phyloP scores from a whole-genome alignment of 2,797 vertebrate species.

The Lerista edwardsae region DNA sequence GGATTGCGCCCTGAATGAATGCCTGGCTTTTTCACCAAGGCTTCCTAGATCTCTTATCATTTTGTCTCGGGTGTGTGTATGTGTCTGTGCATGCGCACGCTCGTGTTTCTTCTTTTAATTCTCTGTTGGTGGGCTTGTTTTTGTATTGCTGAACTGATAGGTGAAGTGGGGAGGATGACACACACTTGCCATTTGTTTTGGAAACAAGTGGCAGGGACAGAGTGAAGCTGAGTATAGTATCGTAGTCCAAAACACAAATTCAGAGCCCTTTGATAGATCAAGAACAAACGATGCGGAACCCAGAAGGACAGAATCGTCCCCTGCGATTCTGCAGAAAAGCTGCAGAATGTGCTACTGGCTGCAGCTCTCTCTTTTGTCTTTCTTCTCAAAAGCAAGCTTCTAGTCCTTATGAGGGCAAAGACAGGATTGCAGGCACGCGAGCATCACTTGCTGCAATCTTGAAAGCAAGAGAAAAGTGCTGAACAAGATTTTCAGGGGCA shows the following conservation, averaged over 20 bases:
- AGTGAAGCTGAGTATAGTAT: neutral
- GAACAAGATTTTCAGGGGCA: neutral
- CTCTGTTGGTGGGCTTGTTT: too few species aligned
- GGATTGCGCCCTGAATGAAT: too few species aligned
- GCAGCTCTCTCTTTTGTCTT: too few species aligned
- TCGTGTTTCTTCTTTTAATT: too few species aligned
- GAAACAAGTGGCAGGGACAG: neutral
- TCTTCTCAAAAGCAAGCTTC: neutral
- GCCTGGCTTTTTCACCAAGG: too few species aligned
- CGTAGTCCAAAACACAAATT: neutral
- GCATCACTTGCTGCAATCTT: too few species aligned
- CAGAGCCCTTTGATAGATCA: neutral
- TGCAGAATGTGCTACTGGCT: too few species aligned
- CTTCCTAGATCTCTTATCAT: too few species aligned
- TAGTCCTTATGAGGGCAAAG: neutral
- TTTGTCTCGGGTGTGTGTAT: too few species aligned
- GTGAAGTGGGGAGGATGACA: too few species aligned
- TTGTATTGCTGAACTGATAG: too few species aligned
- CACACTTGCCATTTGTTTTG: neutral
- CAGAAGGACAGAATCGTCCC: neutral
- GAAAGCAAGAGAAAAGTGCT: neutral
- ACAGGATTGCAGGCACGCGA: neutral
- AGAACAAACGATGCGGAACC: neutral
- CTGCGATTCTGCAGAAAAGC: neutral
- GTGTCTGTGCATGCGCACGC: too few species aligned